These are phyloP conservation scores for Parus major DNA, from an alignment of 2,113 vertebrate genomes.

Conservation along the genomic window DNA sequence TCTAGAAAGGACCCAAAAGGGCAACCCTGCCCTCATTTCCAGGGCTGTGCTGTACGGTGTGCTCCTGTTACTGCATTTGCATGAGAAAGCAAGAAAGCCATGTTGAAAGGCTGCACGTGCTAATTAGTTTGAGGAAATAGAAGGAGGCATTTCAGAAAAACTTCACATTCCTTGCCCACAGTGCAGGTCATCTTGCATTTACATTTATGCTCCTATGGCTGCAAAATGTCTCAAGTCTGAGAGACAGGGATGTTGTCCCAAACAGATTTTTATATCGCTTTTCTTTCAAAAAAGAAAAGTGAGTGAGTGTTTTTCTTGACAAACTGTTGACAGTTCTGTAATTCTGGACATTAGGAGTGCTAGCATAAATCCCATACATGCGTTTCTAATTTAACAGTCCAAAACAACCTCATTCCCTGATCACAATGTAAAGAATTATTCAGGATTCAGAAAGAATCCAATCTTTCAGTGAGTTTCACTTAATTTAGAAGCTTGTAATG, in stretches of 20 bases:
- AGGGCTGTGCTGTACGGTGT: neutral
- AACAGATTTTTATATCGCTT: neutral
- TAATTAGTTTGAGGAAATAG: neutral
- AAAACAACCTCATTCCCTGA: neutral
- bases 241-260: neutral
- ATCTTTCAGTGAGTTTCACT: neutral
- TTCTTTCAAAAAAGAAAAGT: neutral
- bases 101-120: neutral
- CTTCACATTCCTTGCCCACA: neutral
- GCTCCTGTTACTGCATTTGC: neutral
- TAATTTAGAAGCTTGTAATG: neutral
- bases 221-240: neutral
- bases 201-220: neutral
- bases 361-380: neutral
- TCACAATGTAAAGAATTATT: neutral
- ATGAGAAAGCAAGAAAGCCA: neutral
- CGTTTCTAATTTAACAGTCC: neutral
- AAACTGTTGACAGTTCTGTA: neutral
- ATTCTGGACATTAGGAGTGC: neutral
- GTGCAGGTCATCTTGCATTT: neutral
- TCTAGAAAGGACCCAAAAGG: neutral
- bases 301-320: neutral
- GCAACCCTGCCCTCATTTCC: neutral
- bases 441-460: neutral
- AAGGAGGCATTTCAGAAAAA: neutral